phyloP scores from a whole-genome alignment of 2,888 invertebrate species.

The Mythimna loreyi region DNA sequence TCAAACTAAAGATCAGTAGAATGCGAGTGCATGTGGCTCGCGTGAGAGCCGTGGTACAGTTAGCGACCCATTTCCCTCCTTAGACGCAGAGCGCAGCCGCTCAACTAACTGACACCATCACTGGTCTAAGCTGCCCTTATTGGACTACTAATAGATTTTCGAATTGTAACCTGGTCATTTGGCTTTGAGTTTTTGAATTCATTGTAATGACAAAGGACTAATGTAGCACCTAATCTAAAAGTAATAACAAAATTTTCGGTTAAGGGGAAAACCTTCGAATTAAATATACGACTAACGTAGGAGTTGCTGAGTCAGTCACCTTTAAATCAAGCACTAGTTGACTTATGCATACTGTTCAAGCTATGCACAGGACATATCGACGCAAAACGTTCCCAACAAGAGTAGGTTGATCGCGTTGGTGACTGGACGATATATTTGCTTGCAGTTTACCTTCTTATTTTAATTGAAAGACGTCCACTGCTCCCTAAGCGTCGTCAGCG shows the following conservation, averaged over 20 bases:
- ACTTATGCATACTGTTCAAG: background rate
- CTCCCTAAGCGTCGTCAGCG: too few species aligned
- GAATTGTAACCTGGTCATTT: background rate
- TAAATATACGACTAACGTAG: background rate
- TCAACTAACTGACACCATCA: background rate
- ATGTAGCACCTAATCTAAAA: background rate
- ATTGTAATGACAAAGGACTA: background rate
- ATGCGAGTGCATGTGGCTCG: slow-evolving; percentile 1
- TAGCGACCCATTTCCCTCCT: slow-evolving; percentile 4
- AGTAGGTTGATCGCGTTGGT: background rate
- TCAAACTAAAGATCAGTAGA: slow-evolving; percentile 6
- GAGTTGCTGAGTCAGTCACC: background rate
- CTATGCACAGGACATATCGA: background rate
- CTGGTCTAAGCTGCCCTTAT: slow-evolving; percentile 6
- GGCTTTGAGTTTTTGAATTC: background rate
- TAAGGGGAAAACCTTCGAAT: background rate
- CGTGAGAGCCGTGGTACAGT: slow-evolving; percentile 12
- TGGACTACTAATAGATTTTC: background rate
- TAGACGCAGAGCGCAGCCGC: background rate
- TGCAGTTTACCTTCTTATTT: background rate
- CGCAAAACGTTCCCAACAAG: slow-evolving; percentile 11
- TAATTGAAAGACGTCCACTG: too few species aligned
- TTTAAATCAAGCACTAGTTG: background rate
- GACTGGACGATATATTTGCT: background rate
- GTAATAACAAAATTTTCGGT: background rate